Conservation (phyloP, 1,140 invertebrate genomes). For the Trinorchestia longiramus region DNA sequence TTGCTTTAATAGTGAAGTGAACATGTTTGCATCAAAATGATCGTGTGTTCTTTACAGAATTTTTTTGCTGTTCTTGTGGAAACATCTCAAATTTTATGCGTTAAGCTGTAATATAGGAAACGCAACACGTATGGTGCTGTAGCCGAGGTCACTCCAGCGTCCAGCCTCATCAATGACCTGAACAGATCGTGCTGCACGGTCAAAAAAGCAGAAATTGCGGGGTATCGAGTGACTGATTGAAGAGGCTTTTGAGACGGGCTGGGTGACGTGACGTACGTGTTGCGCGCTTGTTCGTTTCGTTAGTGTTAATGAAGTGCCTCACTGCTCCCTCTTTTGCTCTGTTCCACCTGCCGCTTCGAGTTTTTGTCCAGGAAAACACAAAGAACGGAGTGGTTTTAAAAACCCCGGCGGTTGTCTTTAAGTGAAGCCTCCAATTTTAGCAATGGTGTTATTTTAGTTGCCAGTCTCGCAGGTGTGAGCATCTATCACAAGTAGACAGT, state of each 20-base stretch:
- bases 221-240: constrained; percentile 51
- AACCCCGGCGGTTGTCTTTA: background rate
- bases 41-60: background rate
- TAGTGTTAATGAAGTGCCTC: constrained; percentile 44
- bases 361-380: constrained; percentile 15
- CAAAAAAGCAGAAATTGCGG: background rate
- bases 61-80: background rate
- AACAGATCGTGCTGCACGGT: background rate
- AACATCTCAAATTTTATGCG: background rate
- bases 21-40: background rate
- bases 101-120: background rate
- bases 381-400: background rate
- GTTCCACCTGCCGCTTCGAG: background rate
- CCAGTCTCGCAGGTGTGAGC: background rate
- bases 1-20: background rate
- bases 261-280: constrained; percentile 47
- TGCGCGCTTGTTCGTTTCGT: constrained; percentile 3
- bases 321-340: constrained; percentile 23
- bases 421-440: constrained; percentile 9
- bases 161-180: constrained; percentile 30
- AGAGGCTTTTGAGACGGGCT: constrained; percentile 47
- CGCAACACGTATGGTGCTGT: background rate
- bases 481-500: background rate
- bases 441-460: background rate
- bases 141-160: constrained; percentile 17